Evolutionary conservation across 2,113 vertebrate genomes (phyloP).

Genomic region (Hippopotamus amphibius): DNA sequence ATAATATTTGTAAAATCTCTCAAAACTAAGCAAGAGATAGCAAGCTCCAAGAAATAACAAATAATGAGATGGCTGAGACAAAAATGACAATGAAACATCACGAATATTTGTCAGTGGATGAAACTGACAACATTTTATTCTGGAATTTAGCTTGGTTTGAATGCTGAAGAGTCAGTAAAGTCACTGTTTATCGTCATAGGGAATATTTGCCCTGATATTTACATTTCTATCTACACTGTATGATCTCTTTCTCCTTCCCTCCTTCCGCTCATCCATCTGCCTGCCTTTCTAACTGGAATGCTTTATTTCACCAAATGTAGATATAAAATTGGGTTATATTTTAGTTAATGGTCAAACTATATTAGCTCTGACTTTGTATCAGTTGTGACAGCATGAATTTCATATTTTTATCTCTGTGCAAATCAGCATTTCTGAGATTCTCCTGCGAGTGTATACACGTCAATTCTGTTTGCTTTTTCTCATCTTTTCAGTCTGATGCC

Average conservation of each 20-base stretch:
- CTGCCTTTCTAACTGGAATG: background rate
- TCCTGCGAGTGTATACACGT: no score
- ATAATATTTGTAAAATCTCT: constrained; percentile 31
- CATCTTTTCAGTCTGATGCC: background rate
- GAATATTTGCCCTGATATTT: background rate
- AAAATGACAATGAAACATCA: background rate
- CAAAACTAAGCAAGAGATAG: constrained; percentile 22
- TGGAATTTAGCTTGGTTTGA: background rate
- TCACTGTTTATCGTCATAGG: background rate
- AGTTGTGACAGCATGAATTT: background rate
- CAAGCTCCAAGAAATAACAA: background rate
- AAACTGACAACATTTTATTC: background rate
- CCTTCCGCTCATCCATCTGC: background rate
- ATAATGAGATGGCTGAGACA: background rate
- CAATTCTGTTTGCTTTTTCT: background rate
- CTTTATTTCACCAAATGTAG: background rate
- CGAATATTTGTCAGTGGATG: background rate
- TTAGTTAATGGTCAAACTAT: background rate
- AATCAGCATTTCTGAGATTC: background rate
- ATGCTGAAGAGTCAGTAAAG: background rate
- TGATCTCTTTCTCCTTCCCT: background rate
- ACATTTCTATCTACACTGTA: background rate
- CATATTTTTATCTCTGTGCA: background rate
- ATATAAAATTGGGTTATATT: background rate
- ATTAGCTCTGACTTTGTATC: background rate